A percentile compares a stretch with the other conserved stretches of the same genome.
Evolutionary conservation across 2,797 vertebrate species (phyloP).

Genomic region (Onychomys leucogaster): DNA sequence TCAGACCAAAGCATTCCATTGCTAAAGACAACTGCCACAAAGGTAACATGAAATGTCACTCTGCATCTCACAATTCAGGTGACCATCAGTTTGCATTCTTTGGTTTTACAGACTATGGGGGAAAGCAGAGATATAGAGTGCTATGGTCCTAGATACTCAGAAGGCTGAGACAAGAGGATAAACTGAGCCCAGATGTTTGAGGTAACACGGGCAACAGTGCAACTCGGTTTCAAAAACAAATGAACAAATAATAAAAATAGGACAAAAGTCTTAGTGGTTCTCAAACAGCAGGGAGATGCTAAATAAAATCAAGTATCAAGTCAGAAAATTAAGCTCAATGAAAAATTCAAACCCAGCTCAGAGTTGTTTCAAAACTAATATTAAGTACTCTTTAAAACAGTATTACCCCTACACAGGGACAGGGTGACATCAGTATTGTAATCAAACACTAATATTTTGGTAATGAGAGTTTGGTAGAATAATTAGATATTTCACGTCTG

Average conservation of each 20-base stretch:
- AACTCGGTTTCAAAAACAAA: background rate
- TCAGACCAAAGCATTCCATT: background rate
- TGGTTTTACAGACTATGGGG: background rate
- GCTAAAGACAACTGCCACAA: constrained; percentile 30
- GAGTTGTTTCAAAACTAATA: background rate
- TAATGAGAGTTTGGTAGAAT: background rate
- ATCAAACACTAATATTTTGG: constrained; percentile 30
- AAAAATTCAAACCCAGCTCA: background rate
- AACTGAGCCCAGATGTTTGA: background rate
- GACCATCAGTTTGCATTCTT: background rate
- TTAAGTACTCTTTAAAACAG: constrained; percentile 35
- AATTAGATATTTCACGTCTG: constrained; percentile 47
- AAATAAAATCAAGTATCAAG: constrained; percentile 36
- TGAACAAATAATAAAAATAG: background rate
- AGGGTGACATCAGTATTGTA: background rate
- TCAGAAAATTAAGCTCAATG: constrained; percentile 11
- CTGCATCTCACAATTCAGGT: background rate
- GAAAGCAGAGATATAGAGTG: background rate
- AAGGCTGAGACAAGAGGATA: background rate
- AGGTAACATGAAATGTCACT: background rate
- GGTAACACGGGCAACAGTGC: no score
- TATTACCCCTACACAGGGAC: background rate
- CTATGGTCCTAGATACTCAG: background rate
- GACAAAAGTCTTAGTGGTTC: background rate
- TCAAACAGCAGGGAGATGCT: background rate